phyloP scores from a whole-genome alignment of 2,113 vertebrate species.

The Trematocara macrostoma region DNA sequence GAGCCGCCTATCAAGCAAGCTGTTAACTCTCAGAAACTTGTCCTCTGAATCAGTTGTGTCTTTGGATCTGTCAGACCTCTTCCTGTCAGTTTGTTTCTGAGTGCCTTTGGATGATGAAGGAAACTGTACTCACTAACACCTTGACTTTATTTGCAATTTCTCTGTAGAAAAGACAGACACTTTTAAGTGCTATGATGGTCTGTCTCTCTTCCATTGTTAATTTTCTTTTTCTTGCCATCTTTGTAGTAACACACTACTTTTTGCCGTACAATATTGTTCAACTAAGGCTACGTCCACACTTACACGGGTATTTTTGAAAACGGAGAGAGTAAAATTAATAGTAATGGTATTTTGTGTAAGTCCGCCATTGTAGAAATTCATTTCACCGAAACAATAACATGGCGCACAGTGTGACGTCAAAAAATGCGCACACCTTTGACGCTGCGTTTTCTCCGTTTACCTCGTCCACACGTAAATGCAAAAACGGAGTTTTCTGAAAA shows the following conservation, averaged over 20 bases:
- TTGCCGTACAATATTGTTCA: neutral
- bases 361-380: too few relatives aligned
- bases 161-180: neutral
- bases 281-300: neutral
- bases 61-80: neutral
- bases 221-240: neutral
- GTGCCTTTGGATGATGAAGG: neutral
- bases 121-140: neutral
- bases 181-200: neutral
- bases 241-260: neutral
- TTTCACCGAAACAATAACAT: too few relatives aligned
- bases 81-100: neutral
- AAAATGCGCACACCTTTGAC: too few relatives aligned
- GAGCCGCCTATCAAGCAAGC: neutral
- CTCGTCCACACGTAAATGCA: too few relatives aligned
- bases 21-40: neutral
- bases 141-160: neutral
- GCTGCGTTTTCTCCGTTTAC: too few relatives aligned
- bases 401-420: too few relatives aligned
- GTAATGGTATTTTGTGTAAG: too few relatives aligned
- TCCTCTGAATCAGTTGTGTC: neutral
- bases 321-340: too few relatives aligned
- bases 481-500: too few relatives aligned
- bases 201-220: neutral
- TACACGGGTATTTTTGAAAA: too few relatives aligned